A percentile compares a stretch with the other conserved stretches of the same genome.
Evolutionary conservation across 2,797 vertebrate genomes (phyloP).

Genomic region (Sternotherus odoratus): DNA sequence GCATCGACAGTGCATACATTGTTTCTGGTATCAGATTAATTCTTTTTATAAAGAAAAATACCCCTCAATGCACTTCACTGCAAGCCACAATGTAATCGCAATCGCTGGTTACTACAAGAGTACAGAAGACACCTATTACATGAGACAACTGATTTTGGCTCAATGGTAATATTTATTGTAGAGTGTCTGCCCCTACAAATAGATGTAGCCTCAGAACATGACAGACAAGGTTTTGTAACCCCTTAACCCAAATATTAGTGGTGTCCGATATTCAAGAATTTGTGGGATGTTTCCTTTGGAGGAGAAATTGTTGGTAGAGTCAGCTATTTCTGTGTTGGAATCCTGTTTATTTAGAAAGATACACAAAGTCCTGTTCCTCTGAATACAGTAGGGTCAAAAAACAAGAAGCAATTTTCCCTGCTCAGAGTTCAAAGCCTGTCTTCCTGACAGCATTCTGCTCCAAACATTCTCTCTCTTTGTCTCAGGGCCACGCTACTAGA

Average conservation of each 20-base stretch:
- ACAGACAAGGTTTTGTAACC: not conserved
- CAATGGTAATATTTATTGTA: not conserved
- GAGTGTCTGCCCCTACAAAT: not conserved
- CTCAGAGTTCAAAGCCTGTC: not conserved
- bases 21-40: too few species aligned
- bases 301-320: conserved; percentile 23
- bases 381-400: not conserved
- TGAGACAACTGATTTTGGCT: not conserved
- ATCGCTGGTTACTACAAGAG: too few species aligned
- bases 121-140: not conserved
- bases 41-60: too few species aligned
- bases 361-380: not conserved
- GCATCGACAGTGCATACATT: too few species aligned
- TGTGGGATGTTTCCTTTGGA: not conserved
- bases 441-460: not conserved
- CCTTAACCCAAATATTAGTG: not conserved
- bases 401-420: not conserved
- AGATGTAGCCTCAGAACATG: not conserved
- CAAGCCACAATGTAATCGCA: too few species aligned
- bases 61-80: too few species aligned
- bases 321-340: conserved; percentile 34
- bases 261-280: not conserved
- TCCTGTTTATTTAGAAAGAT: conserved; percentile 2
- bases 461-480: not conserved
- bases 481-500: not conserved